Evolutionary conservation across 1,140 invertebrate genomes (phyloP).

Genomic region (Ceratina calcarata): DNA sequence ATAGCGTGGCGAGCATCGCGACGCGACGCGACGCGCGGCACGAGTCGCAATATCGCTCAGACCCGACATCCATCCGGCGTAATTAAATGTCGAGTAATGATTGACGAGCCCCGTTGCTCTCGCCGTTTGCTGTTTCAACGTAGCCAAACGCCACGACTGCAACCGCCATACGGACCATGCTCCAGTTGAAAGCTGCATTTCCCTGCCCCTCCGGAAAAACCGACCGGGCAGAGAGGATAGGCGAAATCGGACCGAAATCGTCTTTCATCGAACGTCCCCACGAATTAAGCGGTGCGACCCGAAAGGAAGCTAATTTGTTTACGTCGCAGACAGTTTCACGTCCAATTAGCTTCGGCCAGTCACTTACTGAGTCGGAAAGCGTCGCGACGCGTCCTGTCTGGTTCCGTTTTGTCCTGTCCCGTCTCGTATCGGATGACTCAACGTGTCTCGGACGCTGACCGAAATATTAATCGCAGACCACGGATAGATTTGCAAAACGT

Average conservation of each 20-base stretch:
- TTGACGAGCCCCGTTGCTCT: conserved; percentile 21
- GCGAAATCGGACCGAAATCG: background rate
- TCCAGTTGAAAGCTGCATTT: too few relatives aligned
- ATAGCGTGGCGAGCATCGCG: conserved; percentile 13
- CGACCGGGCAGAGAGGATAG: background rate
- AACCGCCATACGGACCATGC: too few relatives aligned
- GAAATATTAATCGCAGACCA: background rate
- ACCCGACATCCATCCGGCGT: conserved; percentile 18
- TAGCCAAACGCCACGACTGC: background rate
- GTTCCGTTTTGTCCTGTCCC: too few relatives aligned
- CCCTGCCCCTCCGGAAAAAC: background rate
- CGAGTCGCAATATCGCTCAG: conserved; percentile 29
- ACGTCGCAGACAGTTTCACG: conserved; percentile 18
- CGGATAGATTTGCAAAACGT: too few relatives aligned
- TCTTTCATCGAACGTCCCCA: conserved; percentile 32
- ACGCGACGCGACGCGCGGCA: conserved; percentile 18
- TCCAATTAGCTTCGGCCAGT: conserved; percentile 22
- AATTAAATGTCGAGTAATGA: conserved; percentile 48
- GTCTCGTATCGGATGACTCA: background rate
- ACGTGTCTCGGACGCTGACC: background rate
- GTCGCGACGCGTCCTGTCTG: background rate
- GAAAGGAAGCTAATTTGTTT: conserved; percentile 29
- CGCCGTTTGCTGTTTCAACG: conserved; percentile 6
- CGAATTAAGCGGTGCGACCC: background rate
- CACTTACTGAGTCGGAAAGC: background rate